Conservation (phyloP, 37 sponge, comb jelly and placozoan genomes). For the Aplysina aerophoba region DNA sequence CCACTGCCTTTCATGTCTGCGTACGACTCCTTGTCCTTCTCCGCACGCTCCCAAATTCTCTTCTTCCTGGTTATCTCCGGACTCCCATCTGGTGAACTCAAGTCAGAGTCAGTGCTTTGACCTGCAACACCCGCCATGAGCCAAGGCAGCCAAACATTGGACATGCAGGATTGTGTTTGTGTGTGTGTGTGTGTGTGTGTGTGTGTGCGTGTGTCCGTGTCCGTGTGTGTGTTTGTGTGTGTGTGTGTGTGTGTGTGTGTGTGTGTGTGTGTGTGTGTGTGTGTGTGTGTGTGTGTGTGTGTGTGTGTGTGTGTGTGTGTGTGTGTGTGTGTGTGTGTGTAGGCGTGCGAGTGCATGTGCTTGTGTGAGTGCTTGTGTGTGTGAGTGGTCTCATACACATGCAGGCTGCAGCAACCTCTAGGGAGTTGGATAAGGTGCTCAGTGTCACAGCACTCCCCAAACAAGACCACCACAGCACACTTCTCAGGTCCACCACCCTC, state of each 20-base stretch:
- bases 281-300: conserved; percentile 23
- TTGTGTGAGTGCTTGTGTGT: too few species aligned
- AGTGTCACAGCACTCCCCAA: too few species aligned
- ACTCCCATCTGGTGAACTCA: background rate
- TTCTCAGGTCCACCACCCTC: too few species aligned
- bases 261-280: conserved; percentile 19
- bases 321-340: conserved; percentile 13
- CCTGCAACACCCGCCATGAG: too few species aligned
- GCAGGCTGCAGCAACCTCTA: too few species aligned
- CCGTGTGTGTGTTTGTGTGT: conserved; percentile 20
- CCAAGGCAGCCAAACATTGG: too few species aligned
- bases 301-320: conserved; percentile 23
- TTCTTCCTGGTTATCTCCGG: background rate
- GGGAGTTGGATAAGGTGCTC: too few species aligned
- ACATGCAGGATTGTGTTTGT: too few species aligned
- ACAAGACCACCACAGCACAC: too few species aligned
- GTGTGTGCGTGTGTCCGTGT: conserved; percentile 18
- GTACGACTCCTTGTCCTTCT: conserved; percentile 5
- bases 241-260: conserved; percentile 33
- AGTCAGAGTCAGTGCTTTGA: conserved; percentile 7
- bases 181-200: too few species aligned
- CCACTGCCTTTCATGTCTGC: background rate
- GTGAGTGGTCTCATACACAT: too few species aligned
- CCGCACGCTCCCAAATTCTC: background rate
- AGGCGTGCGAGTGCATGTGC: background rate